phyloP scores from a whole-genome alignment of 2,888 invertebrate species.

The Drosophila paranaensis region DNA sequence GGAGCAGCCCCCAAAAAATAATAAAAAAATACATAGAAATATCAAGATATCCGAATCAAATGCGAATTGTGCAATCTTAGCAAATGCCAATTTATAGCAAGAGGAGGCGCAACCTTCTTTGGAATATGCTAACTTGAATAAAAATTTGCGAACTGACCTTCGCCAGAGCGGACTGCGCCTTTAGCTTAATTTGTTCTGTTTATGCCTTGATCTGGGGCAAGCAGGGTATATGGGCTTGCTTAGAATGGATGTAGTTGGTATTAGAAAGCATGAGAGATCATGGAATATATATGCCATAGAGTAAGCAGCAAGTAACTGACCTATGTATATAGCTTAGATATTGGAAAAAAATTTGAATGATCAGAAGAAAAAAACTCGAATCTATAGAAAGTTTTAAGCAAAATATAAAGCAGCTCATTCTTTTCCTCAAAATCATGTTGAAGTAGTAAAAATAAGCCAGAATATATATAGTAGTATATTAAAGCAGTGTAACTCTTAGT shows the following conservation, averaged over 20 bases:
- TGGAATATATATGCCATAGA: no score
- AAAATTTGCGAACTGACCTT: slow-evolving; percentile 38
- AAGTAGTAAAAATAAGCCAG: not conserved
- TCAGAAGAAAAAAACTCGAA: no score
- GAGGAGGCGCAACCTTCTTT: slow-evolving; percentile 8
- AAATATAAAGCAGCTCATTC: no score
- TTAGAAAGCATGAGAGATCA: no score
- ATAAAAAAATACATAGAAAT: not conserved
- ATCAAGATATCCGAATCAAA: slow-evolving; percentile 13
- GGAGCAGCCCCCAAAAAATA: slow-evolving; percentile 36
- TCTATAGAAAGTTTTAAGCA: no score
- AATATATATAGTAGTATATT: not conserved
- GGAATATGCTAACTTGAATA: slow-evolving; percentile 12
- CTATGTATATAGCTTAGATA: no score
- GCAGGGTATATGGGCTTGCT: not conserved
- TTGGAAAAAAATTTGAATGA: no score
- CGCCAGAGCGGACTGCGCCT: slow-evolving; percentile 35
- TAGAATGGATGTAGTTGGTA: no score
- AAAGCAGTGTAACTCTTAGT: not conserved
- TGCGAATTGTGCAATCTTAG: slow-evolving; percentile 42
- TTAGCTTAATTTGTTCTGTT: not conserved
- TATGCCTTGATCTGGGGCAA: not conserved
- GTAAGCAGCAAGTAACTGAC: no score
- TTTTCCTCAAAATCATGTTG: no score
- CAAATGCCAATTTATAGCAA: slow-evolving; percentile 18